Conservation (phyloP, 2,113 vertebrate species). For the Paramormyrops kingsleyae region DNA sequence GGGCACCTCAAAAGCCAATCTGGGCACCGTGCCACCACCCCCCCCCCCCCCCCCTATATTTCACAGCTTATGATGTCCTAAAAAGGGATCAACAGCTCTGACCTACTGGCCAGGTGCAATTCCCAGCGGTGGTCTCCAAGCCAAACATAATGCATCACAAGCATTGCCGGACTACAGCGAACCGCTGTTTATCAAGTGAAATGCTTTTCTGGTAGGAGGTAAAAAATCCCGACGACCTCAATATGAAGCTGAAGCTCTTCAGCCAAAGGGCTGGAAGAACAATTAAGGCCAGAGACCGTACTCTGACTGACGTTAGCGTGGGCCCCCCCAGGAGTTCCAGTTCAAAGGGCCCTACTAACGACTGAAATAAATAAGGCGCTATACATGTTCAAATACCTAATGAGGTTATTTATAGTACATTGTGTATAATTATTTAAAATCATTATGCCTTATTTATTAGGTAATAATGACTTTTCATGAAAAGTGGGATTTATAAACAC, state of each 20-base stretch:
- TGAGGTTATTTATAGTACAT: not conserved
- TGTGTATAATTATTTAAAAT: not conserved
- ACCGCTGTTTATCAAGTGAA: not conserved
- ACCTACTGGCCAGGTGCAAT: not conserved
- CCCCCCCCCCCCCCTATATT: not conserved
- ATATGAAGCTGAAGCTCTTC: not conserved
- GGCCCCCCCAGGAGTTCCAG: not conserved
- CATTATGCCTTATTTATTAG: not conserved
- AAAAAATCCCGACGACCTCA: not conserved
- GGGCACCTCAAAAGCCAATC: not conserved
- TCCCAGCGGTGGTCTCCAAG: not conserved
- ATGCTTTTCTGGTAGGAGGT: not conserved
- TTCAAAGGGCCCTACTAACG: not conserved
- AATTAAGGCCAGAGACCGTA: not conserved
- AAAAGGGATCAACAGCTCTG: constrained; percentile 1
- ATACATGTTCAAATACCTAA: not conserved
- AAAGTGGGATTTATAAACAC: not conserved
- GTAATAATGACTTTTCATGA: not conserved
- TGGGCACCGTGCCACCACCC: not conserved
- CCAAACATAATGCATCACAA: not conserved
- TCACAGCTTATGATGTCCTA: not conserved
- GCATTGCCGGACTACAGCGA: not conserved
- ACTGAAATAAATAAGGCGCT: not conserved
- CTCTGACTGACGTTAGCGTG: not conserved
- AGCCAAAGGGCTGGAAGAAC: not conserved